phyloP scores from a whole-genome alignment of 2,888 invertebrate genomes.

The Acanthosepion pharaonis region DNA sequence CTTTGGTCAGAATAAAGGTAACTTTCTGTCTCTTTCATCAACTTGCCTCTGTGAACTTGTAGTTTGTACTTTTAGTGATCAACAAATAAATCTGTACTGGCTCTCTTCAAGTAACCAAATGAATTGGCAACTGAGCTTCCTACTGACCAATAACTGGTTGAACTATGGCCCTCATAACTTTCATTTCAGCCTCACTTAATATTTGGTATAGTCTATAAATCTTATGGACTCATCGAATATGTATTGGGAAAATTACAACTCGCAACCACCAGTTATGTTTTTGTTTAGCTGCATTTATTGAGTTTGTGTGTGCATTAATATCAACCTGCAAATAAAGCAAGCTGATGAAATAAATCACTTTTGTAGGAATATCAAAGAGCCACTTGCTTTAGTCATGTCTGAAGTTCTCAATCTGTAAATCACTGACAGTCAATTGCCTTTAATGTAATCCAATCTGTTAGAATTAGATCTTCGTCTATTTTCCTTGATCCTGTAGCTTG shows the following conservation, averaged over 20 bases:
- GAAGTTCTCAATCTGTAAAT: not conserved
- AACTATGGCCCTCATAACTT: constrained; percentile 33
- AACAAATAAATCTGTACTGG: not conserved
- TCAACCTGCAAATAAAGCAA: not conserved
- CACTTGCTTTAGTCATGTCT: not conserved
- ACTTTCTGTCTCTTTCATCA: not conserved
- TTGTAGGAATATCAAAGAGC: not conserved
- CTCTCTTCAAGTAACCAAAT: constrained; percentile 6
- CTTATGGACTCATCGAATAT: not conserved
- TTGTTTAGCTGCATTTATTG: not conserved
- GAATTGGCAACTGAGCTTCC: not conserved
- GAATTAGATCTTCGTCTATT: not conserved
- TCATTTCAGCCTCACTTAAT: not conserved
- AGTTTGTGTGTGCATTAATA: not conserved
- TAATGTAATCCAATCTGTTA: not conserved
- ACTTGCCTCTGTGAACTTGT: not conserved
- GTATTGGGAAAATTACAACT: constrained; percentile 11
- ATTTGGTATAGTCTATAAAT: not conserved
- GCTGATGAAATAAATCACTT: not conserved
- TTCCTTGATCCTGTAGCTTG: not conserved
- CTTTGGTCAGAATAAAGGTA: not conserved
- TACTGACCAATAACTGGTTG: not conserved
- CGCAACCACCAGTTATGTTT: not conserved
- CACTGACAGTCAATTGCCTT: not conserved
- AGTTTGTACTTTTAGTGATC: not conserved